phyloP scores from a whole-genome alignment of 2,113 vertebrate genomes.

The Tragelaphus buxtoni region DNA sequence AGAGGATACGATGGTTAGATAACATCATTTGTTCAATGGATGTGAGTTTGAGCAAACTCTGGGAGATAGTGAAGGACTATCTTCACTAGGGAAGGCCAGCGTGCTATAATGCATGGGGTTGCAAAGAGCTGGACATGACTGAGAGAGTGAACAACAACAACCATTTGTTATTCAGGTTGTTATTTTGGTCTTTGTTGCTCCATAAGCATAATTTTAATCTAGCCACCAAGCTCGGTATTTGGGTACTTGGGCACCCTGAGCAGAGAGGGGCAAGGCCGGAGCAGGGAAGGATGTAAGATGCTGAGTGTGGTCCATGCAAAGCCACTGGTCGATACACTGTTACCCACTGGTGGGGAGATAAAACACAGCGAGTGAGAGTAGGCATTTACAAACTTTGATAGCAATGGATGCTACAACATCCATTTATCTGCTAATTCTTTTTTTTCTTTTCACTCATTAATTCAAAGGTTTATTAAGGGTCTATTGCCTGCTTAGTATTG shows the following conservation, averaged over 20 bases:
- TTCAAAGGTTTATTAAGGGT: background rate
- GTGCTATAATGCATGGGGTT: background rate
- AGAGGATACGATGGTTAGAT: background rate
- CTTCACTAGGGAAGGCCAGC: background rate
- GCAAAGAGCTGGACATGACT: background rate
- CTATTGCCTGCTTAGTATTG: background rate
- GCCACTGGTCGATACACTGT: fast-evolving
- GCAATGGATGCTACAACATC: background rate
- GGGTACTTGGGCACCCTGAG: background rate
- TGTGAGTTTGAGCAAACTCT: background rate
- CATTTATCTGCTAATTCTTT: background rate
- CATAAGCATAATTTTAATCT: background rate
- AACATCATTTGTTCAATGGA: background rate
- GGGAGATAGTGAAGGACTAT: background rate
- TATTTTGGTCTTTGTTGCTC: background rate
- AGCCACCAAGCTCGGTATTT: background rate
- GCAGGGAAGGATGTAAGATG: background rate
- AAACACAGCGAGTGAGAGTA: background rate
- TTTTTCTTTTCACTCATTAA: background rate
- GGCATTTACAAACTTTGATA: background rate
- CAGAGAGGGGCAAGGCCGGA: background rate
- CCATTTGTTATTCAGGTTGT: background rate
- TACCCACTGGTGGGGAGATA: background rate
- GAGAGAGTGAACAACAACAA: background rate
- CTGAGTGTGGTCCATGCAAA: fast-evolving